Evolutionary conservation across 2,888 invertebrate species (phyloP).

Genomic region (Yponomeuta sedellus): DNA sequence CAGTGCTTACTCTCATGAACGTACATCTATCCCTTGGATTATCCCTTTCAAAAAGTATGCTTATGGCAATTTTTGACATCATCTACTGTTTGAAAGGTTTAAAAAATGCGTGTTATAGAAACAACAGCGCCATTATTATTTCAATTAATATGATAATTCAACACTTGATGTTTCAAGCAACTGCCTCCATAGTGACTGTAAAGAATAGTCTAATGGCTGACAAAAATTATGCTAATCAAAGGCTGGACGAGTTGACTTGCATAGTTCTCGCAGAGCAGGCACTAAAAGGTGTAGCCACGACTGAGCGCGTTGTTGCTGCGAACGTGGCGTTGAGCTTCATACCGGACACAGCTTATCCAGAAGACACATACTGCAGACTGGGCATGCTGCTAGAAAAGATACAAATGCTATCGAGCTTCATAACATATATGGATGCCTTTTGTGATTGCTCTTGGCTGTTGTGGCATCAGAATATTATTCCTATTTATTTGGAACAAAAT

Average conservation of each 20-base stretch:
- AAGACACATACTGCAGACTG: conserved; percentile 79
- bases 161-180: conserved; percentile 85
- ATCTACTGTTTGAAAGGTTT: conserved; percentile 88
- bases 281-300: conserved; percentile 79
- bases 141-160: conserved; percentile 86
- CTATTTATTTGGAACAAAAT: conserved; percentile 85
- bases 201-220: conserved; percentile 81
- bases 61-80: conserved; percentile 86
- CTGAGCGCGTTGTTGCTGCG: conserved; percentile 79
- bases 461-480: conserved; percentile 87
- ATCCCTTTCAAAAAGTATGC: conserved; percentile 86
- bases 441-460: conserved; percentile 87
- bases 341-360: conserved; percentile 76
- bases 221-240: conserved; percentile 79
- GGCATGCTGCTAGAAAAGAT: conserved; percentile 79
- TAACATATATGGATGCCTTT: conserved; percentile 73
- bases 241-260: conserved; percentile 83
- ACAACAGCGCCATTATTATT: conserved; percentile 82
- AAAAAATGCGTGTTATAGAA: conserved; percentile 81
- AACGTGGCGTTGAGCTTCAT: conserved; percentile 82
- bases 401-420: conserved; percentile 78
- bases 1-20: conserved; percentile 75
- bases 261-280: conserved; percentile 84
- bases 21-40: conserved; percentile 82
- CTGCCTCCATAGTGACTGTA: conserved; percentile 79